phyloP scores from a whole-genome alignment of 2,113 vertebrate species.

The Pollachius pollachius region DNA sequence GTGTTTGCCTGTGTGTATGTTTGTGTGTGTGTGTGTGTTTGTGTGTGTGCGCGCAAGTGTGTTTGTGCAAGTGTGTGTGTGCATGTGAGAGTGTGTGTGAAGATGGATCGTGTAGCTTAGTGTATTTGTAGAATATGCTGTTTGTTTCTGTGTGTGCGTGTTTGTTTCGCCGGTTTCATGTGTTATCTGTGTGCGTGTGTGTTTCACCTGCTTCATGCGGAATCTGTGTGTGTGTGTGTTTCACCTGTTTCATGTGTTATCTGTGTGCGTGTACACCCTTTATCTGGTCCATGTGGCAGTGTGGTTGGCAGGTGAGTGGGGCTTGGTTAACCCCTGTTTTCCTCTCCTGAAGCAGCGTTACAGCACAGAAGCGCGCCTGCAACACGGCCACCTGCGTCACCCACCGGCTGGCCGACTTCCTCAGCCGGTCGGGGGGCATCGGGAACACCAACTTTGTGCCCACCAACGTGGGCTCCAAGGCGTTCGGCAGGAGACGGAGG shows the following conservation, averaged over 20 bases:
- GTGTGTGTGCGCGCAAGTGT: too few species aligned
- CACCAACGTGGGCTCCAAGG: conserved; percentile 87
- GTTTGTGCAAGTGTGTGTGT: too few species aligned
- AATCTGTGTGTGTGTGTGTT: neutral
- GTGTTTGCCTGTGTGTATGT: too few species aligned
- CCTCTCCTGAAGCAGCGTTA: conserved; percentile 77
- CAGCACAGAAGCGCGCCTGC: conserved; percentile 88
- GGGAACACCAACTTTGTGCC: conserved; percentile 85
- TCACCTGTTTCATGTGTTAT: neutral
- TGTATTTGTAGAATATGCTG: too few species aligned
- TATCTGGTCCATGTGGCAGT: neutral
- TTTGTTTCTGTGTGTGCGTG: neutral
- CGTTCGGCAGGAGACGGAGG: conserved; percentile 89
- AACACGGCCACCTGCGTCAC: conserved; percentile 96
- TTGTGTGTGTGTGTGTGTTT: too few species aligned
- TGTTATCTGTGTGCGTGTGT: neutral
- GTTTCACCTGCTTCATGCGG: neutral
- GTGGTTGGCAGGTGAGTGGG: too few species aligned
- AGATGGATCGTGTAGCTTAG: too few species aligned
- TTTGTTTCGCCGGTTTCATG: neutral
- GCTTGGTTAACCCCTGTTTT: neutral
- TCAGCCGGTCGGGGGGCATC: conserved; percentile 89
- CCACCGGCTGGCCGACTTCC: conserved; percentile 89
- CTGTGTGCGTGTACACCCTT: neutral
- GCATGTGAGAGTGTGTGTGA: too few species aligned